These are phyloP conservation scores for Trichopria drosophilae DNA, from an alignment of 2,888 invertebrate species.

Conservation along the genomic window DNA sequence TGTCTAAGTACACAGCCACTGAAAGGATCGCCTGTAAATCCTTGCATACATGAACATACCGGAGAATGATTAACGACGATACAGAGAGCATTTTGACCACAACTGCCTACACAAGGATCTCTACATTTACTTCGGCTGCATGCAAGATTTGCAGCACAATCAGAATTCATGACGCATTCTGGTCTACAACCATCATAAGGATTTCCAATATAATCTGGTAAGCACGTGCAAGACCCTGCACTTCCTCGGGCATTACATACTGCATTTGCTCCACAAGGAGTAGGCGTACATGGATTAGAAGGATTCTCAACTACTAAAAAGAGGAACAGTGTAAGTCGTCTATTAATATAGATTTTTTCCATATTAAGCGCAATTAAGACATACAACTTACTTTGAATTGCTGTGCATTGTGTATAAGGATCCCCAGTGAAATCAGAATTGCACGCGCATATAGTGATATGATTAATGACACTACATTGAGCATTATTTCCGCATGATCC, in stretches of 20 bases:
- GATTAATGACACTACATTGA: slow-evolving; percentile 69
- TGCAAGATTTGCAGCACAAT: slow-evolving; percentile 72
- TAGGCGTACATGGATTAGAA: slow-evolving; percentile 73
- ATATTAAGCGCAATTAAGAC: too few species aligned
- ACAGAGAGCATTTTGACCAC: slow-evolving; percentile 74
- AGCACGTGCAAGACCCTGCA: slow-evolving; percentile 66
- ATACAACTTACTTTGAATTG: background rate
- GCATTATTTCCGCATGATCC: slow-evolving; percentile 80
- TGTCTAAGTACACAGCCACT: slow-evolving; percentile 62
- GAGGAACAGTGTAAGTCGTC: too few species aligned
- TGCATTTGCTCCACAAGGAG: slow-evolving; percentile 77
- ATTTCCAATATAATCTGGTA: slow-evolving; percentile 59
- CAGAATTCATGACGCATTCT: slow-evolving; percentile 68
- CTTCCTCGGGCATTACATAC: slow-evolving; percentile 65
- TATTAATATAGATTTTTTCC: too few species aligned
- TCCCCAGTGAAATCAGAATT: slow-evolving; percentile 71
- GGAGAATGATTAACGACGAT: slow-evolving; percentile 74
- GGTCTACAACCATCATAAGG: slow-evolving; percentile 71
- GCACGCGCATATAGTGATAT: slow-evolving; percentile 75
- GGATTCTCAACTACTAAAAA: too few species aligned
- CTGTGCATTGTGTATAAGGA: slow-evolving; percentile 74
- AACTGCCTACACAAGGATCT: slow-evolving; percentile 77
- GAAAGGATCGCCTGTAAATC: slow-evolving; percentile 82
- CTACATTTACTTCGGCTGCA: slow-evolving; percentile 74
- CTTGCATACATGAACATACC: slow-evolving; percentile 71